Percentiles rank a stretch among this genome's conserved stretches.
phyloP scores from a whole-genome alignment of 2,113 vertebrate species.

The Coreoperca whiteheadi region DNA sequence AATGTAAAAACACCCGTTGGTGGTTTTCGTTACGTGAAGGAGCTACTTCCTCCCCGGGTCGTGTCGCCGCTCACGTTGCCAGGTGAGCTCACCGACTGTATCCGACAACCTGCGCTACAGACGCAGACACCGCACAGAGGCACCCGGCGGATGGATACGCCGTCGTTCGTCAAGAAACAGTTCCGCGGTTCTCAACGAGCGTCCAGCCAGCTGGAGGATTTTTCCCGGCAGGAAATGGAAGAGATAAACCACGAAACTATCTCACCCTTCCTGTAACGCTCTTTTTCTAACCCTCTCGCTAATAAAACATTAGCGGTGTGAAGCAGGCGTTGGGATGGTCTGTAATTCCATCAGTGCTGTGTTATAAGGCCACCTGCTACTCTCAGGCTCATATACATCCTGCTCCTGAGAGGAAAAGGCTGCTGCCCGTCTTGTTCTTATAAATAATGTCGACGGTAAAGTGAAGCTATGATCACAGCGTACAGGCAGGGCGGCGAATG shows the following conservation, averaged over 20 bases:
- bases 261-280: not conserved
- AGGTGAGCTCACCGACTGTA: no score
- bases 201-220: not conserved
- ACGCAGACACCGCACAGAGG: no score
- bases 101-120: no score
- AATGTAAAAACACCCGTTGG: no score
- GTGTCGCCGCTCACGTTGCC: no score
- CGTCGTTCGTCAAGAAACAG: not conserved
- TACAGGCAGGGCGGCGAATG: not conserved
- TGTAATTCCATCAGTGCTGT: conserved; percentile 57
- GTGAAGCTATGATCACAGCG: no score
- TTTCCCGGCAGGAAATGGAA: conserved; percentile 25
- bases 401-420: conserved; percentile 65
- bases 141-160: not conserved
- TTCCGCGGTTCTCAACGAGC: not conserved
- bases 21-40: no score
- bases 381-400: conserved; percentile 64
- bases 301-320: conserved; percentile 56
- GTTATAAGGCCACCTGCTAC: conserved; percentile 41
- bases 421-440: conserved; percentile 66
- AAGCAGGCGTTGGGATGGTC: conserved; percentile 24
- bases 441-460: conserved; percentile 70
- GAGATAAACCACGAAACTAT: not conserved
- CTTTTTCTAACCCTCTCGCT: not conserved
- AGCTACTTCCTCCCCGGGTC: no score